Percentiles rank a stretch among this genome's conserved stretches.
Conservation (phyloP, 2,113 vertebrate species). For the Poeciliopsis prolifica region DNA sequence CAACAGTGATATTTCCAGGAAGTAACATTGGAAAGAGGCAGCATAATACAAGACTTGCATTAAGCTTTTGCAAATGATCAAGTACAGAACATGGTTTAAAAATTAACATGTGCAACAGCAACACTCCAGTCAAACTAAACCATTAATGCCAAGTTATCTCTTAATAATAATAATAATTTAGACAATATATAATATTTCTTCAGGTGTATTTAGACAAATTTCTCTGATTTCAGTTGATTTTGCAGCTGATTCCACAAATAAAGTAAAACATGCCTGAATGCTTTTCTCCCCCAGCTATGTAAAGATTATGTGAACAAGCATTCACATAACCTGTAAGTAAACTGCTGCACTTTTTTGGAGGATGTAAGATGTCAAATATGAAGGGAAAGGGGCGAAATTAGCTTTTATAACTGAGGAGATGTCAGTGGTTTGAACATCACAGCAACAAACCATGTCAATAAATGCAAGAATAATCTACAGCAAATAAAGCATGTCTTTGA, state of each 20-base stretch:
- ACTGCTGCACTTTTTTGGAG: not conserved
- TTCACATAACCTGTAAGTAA: not conserved
- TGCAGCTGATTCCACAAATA: not conserved
- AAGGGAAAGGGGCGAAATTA: not conserved
- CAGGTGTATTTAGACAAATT: not conserved
- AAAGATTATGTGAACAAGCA: not conserved
- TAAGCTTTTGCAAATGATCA: not conserved
- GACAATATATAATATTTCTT: not conserved
- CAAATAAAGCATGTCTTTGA: too few relatives aligned
- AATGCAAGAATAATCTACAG: too few relatives aligned
- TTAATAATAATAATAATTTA: not conserved
- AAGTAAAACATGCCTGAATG: not conserved
- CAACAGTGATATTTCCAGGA: not conserved
- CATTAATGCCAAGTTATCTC: not conserved
- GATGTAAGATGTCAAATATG: not conserved
- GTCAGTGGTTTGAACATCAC: too few relatives aligned
- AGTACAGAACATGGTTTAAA: not conserved
- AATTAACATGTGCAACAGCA: not conserved
- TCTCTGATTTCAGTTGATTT: not conserved
- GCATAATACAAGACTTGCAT: not conserved
- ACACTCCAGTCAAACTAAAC: not conserved
- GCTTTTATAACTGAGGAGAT: too few relatives aligned
- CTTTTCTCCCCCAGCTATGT: not conserved
- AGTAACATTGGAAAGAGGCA: not conserved
- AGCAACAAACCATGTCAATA: too few relatives aligned